phyloP scores from a whole-genome alignment of 92 coral and sea anemone species.

The Phenganax stokvisi region DNA sequence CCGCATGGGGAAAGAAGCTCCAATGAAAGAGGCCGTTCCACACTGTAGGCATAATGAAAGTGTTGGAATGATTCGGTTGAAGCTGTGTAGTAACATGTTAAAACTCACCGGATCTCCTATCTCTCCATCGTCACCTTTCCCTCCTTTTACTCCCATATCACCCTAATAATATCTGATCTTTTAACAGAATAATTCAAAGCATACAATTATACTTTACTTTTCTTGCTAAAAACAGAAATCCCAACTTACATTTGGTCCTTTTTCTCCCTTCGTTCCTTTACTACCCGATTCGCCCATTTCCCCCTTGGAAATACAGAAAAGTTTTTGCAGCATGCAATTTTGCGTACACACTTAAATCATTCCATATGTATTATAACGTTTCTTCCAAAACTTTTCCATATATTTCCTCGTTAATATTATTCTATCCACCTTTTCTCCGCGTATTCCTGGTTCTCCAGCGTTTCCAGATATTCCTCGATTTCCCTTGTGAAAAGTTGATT shows the following conservation, averaged over 20 bases:
- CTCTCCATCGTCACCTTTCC: conserved; percentile 19
- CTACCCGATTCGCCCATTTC: conserved; percentile 30
- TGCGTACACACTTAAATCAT: no score
- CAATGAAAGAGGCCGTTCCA: no score
- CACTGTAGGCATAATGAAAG: no score
- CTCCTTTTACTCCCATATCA: conserved; percentile 17
- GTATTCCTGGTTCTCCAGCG: not conserved
- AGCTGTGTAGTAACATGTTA: not conserved
- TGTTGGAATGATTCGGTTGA: not conserved
- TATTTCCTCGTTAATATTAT: no score
- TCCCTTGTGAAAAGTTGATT: conserved; percentile 3
- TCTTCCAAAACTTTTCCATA: not conserved
- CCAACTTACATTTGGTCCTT: conserved; percentile 54
- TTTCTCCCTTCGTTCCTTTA: conserved; percentile 45
- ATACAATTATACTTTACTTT: no score
- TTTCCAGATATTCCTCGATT: conserved; percentile 15
- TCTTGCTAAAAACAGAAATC: not conserved
- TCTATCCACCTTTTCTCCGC: conserved; percentile 36
- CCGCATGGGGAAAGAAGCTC: no score
- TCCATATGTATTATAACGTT: no score
- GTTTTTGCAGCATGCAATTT: not conserved
- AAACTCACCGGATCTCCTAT: conserved; percentile 26
- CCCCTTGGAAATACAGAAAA: conserved; percentile 2
- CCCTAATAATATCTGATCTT: conserved; percentile 37
- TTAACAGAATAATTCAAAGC: not conserved